These are phyloP conservation scores for Entomobrya proxima DNA, from an alignment of 2,888 invertebrate species.

Conservation along the genomic window DNA sequence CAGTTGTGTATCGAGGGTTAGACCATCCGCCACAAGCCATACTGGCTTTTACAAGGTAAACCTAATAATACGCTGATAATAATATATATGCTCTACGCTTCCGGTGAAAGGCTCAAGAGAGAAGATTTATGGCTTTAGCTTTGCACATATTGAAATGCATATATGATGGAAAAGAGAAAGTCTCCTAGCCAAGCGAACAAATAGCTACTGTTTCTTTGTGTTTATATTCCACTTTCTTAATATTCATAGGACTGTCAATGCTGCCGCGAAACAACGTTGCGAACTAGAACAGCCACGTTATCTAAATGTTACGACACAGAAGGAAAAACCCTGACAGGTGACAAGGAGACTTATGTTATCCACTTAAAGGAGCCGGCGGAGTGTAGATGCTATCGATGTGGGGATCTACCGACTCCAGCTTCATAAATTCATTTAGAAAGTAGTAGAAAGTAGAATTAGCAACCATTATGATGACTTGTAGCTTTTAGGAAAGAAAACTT, in stretches of 20 bases:
- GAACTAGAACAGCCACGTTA: conserved; percentile 87
- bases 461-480: neutral
- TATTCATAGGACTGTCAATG: conserved; percentile 89
- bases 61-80: neutral
- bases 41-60: conserved; percentile 92
- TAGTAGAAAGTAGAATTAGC: neutral
- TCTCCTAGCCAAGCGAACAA: neutral
- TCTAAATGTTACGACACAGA: conserved; percentile 93
- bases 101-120: neutral
- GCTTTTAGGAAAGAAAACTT: neutral
- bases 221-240: neutral
- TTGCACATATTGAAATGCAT: too few relatives aligned
- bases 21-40: conserved; percentile 91
- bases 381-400: conserved; percentile 93
- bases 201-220: neutral
- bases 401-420: conserved; percentile 83
- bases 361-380: conserved; percentile 91
- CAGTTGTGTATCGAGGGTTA: conserved; percentile 92
- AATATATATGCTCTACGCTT: neutral
- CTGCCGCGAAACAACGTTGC: conserved; percentile 90
- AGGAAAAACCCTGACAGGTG: conserved; percentile 85
- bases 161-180: neutral
- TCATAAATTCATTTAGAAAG: neutral
- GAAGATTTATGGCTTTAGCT: neutral
- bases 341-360: conserved; percentile 87